Percentiles rank a stretch among this genome's conserved stretches.
phyloP scores from a whole-genome alignment of 2,797 vertebrate genomes.

The Lacerta bilineata region DNA sequence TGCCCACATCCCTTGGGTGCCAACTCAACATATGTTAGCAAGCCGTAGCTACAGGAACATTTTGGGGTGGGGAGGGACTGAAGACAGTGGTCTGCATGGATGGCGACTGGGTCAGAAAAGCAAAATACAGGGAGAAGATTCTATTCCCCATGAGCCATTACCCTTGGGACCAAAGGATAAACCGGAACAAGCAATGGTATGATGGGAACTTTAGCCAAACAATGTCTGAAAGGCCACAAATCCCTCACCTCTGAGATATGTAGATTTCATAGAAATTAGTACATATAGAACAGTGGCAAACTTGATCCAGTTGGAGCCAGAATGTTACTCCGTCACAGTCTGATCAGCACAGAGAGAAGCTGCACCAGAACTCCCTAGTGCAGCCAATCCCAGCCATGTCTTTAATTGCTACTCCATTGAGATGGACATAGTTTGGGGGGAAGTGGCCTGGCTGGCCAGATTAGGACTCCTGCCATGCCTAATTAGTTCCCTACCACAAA shows the following conservation, averaged over 20 bases:
- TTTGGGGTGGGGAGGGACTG: not conserved
- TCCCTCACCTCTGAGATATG: not conserved
- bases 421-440: no score
- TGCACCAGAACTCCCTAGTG: no score
- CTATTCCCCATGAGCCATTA: not conserved
- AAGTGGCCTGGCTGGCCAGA: no score
- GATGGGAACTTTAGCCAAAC: not conserved
- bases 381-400: no score
- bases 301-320: no score
- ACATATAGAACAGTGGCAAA: not conserved
- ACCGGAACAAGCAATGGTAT: not conserved
- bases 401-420: no score
- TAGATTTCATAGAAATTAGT: not conserved
- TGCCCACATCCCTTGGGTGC: not conserved
- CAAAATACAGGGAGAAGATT: not conserved
- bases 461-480: no score
- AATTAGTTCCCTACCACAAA: no score
- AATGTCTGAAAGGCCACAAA: not conserved
- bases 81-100: not conserved
- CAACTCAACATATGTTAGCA: not conserved
- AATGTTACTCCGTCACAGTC: no score
- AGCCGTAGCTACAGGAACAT: not conserved
- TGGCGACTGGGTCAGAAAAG: not conserved
- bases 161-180: not conserved
- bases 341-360: no score